phyloP scores from a whole-genome alignment of 2,113 vertebrate genomes.

The cat (Felis catus) region DNA sequence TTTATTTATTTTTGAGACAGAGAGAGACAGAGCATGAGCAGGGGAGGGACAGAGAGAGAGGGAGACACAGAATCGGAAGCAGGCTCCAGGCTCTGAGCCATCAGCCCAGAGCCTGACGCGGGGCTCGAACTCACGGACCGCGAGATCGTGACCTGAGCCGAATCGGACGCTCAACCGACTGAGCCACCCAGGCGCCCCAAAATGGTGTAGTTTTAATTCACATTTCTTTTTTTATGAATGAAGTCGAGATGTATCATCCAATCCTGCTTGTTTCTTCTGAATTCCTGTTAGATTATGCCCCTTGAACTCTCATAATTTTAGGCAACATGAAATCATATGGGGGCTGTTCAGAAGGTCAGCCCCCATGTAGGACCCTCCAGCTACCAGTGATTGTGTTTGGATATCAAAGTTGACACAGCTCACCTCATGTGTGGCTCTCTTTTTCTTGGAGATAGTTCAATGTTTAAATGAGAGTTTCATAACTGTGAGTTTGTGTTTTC shows the following conservation, averaged over 20 bases:
- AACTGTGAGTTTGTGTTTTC: not conserved
- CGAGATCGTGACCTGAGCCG: too few species aligned
- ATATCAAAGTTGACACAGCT: not conserved
- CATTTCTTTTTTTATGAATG: slow-evolving; percentile 32
- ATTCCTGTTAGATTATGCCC: not conserved
- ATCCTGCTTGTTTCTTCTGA: not conserved
- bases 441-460: not conserved
- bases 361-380: not conserved
- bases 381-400: not conserved
- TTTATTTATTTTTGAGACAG: too few species aligned
- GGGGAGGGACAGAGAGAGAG: too few species aligned
- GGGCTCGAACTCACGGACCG: too few species aligned
- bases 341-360: not conserved
- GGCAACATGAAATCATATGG: not conserved
- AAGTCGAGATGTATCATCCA: not conserved
- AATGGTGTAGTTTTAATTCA: not conserved
- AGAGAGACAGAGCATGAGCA: too few species aligned
- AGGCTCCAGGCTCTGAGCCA: too few species aligned
- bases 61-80: too few species aligned
- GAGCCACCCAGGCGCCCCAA: not conserved
- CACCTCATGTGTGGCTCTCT: not conserved
- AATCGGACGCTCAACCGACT: too few species aligned
- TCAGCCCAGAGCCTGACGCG: too few species aligned
- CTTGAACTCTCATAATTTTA: not conserved
- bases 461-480: slow-evolving; percentile 1